Evolutionary conservation across 2,113 vertebrate species (phyloP), one percentile per base, ranked within the genome.

Genomic region (Ammodytes dubius): DNA sequence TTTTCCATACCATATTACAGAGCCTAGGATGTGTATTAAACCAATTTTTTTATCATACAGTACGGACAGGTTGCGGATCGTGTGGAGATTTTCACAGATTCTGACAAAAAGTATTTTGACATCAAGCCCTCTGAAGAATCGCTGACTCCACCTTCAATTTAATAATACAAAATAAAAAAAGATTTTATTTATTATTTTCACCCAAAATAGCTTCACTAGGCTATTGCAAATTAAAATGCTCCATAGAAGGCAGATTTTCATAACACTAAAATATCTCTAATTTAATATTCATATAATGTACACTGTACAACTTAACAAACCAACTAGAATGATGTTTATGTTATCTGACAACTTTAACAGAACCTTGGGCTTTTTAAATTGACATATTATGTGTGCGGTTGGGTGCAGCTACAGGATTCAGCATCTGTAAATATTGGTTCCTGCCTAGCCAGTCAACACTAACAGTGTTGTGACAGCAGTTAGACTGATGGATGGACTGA

Each of bases 401-500:
- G 37, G 57, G 67, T 50, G 58, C 53, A 56, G 73, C 65, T 6
- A 54, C 12, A 58, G 35, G 19, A 0, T 49, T 49, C 79, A 27
- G 70, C 70, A 70, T 72, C 66, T 52, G 56, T 72, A 71, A 79
- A 70, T 64, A 76, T 68, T 59, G 64, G 0, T 74, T 60, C 85
- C 56, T 70, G 59, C 85, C 56, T 65, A 56, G 40, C 72, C 17
- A 0, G 60, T 70, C 77, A 72, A 50, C 69, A 10, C 43, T 35
- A 40, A 49, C 60, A 46, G 49, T 69, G 64, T 52, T 74, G 65
- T 59, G 46, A 43, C 0, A 81, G n/a, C 61, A 63, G 72, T 2
- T n/a, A 40, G 40, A 69, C 63, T 60, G 61, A 1, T 40, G 42
- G 67, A 65, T 2, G 50, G 40, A 68, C 7, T 3, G 9, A 69